Base-by-base conservation (phyloP, 2,888 invertebrate genomes). In the Ischnura elegans region DNA sequence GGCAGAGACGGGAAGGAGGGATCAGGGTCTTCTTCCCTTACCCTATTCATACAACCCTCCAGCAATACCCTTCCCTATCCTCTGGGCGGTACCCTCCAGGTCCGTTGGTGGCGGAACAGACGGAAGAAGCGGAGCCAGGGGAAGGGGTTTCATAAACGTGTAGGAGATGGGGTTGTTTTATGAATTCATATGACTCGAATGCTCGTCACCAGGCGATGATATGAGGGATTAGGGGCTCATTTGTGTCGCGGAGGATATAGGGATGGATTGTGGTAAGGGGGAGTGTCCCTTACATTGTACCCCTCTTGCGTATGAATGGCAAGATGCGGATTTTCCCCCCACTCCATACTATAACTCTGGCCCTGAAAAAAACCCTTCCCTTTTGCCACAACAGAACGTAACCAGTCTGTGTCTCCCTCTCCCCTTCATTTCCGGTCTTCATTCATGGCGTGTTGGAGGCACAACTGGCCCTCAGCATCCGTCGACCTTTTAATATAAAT, bases 161-260 rank as follows among this genome's bases (percentile, higher is more conserved):
- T 21, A 16, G 61, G 66, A 36, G 76, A 2, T 2, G 76, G 36
- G 76, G 8, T 76, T 29, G 76, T 76, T 76, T 76, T 66, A 90
- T 36, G 61, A 61, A 51, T 61, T 61, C 90, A 61, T 90, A 43
- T 66, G 90, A 36, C 90, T 51, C 36, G 42, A 90, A 61, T 90
- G 43, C 43, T 90, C 90, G 55, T 90, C 90, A 90, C 90, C 55
- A 55, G 61, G n/a, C 51, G 61, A 61, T 90, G 90, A 61, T 90
- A 61, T 66, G 45, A 46, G 86, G 86, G 86, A 86, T 86, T 66
- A 43, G 61, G 90, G 42, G 36, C 61, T 90, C 90, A 90, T 90
- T n/a, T 90, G 90, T n/a, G n/a, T n/a, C n/a, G n/a, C 76, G 76
- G 16, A 8, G 36, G 76, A 66, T 1, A 51, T 51, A 1, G 51